Base-by-base conservation (phyloP, 2,888 invertebrate genomes). In the Microdon myrmicae region DNA sequence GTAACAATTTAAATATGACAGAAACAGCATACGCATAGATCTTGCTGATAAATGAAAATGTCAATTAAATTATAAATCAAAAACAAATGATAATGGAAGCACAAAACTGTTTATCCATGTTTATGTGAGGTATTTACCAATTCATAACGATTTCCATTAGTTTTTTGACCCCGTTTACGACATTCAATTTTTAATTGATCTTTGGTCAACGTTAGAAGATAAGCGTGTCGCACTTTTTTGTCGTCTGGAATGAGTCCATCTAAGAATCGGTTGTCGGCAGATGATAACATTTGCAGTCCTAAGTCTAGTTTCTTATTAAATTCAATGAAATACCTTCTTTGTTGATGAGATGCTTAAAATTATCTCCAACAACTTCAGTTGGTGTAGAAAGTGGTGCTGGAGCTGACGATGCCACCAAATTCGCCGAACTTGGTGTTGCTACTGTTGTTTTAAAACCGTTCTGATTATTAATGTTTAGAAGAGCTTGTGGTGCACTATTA, bases 141-240 rank as follows among this genome's bases (percentile, higher is more conserved):
- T 82, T 87, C 87, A 70, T 82, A 83, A 81, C 87, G 87, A 82
- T 85, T 87, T 76, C 88, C 88, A 68, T 85, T 82, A 34, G 85
- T 83, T 75, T 86, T 86, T 78, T 86, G 86, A 69, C 87, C 87
- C 72, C 87, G 80, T 81, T 85, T 86, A 70, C 86, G 82, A 82
- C 87, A 87, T 76, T 87, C 87, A 49, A 81, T 81, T 72, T 87
- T 85, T 68, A 88, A 82, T 75, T 87, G 87, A 74, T 87, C 87
- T 82, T 87, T 87, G 74, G 83, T 87, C 82, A 87, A 83, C 67
- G 82, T 80, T 54, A 83, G 82, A 74, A 87, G 80, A 72, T 82
- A 80, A 31, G 67, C 67, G 49, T 71, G 71, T 45, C 72, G 69
- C 44, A 71, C 55, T 61, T 71, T 70, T 45, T 73, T 73, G 12